phyloP scores from a whole-genome alignment of 2,113 vertebrate genomes.

The Salvelinus alpinus region DNA sequence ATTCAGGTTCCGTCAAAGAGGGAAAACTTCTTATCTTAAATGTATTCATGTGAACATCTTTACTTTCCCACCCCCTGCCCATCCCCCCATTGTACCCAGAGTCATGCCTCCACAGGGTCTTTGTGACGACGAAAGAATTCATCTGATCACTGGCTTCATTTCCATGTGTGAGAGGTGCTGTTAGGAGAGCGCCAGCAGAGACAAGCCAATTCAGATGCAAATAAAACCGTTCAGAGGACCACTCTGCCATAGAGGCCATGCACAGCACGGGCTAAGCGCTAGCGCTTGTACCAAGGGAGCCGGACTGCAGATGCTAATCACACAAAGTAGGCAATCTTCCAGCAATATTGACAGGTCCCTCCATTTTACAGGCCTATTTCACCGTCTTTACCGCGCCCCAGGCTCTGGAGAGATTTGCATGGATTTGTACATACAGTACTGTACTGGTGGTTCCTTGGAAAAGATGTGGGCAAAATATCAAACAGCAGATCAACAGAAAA shows the following conservation, averaged over 20 bases:
- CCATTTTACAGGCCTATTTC: conserved; percentile 21
- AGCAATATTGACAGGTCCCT: conserved; percentile 15
- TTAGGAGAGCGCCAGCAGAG: neutral
- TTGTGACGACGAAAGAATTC: neutral
- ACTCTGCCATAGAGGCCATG: conserved; percentile 3
- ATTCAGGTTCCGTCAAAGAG: too few species aligned
- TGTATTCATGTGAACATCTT: neutral
- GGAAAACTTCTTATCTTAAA: too few species aligned
- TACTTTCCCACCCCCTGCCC: neutral
- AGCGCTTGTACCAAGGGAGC: neutral
- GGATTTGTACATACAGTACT: conserved; percentile 28
- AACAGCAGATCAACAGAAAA: conserved; percentile 39
- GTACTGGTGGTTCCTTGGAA: conserved; percentile 47
- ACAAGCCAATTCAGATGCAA: conserved; percentile 41
- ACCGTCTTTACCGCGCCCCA: neutral
- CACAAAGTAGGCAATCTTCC: conserved; percentile 23
- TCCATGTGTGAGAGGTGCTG: conserved; percentile 19
- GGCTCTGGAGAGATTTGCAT: conserved; percentile 41
- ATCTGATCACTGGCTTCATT: conserved; percentile 6
- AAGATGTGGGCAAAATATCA: conserved; percentile 44
- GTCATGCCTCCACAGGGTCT: neutral
- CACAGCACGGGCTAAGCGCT: neutral
- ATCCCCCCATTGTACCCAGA: neutral
- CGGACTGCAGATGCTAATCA: conserved; percentile 20
- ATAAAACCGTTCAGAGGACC: conserved; percentile 25